These are phyloP conservation scores for Nymphalis polychloros DNA, from an alignment of 2,888 invertebrate species.

Conservation along the genomic window DNA sequence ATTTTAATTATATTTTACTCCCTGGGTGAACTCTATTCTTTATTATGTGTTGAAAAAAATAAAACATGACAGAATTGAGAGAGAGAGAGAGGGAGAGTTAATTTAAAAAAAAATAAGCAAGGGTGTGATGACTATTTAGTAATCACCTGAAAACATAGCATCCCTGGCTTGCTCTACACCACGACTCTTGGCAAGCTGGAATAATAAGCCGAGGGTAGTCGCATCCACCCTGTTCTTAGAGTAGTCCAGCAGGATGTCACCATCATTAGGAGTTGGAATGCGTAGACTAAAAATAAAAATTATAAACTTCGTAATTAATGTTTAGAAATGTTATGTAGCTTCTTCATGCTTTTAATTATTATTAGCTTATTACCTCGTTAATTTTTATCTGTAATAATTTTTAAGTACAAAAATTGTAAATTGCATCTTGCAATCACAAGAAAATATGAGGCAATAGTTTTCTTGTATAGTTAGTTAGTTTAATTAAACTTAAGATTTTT, in stretches of 20 bases:
- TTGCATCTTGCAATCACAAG: no score
- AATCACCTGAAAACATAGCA: conserved; percentile 88
- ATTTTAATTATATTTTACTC: no score
- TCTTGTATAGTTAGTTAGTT: no score
- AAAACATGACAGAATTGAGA: no score
- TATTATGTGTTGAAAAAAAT: no score
- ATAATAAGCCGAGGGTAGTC: conserved; percentile 86
- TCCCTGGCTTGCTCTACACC: conserved; percentile 92
- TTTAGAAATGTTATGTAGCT: background rate
- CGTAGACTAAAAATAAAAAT: conserved; percentile 82
- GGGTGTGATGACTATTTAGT: background rate
- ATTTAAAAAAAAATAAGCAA: no score
- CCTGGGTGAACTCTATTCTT: no score
- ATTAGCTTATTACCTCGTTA: background rate
- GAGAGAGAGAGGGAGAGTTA: no score
- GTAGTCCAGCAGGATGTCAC: conserved; percentile 95
- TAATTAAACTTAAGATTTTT: no score
- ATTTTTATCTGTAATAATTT: no score
- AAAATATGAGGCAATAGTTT: no score
- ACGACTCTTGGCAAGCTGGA: conserved; percentile 91
- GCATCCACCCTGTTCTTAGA: conserved; percentile 97
- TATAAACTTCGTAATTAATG: background rate
- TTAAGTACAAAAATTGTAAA: no score
- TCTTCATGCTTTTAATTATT: background rate
- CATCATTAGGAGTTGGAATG: conserved; percentile 91